Evolutionary conservation across 2,797 vertebrate genomes (phyloP).

Genomic region (Myiothlypis chrysogaster): DNA sequence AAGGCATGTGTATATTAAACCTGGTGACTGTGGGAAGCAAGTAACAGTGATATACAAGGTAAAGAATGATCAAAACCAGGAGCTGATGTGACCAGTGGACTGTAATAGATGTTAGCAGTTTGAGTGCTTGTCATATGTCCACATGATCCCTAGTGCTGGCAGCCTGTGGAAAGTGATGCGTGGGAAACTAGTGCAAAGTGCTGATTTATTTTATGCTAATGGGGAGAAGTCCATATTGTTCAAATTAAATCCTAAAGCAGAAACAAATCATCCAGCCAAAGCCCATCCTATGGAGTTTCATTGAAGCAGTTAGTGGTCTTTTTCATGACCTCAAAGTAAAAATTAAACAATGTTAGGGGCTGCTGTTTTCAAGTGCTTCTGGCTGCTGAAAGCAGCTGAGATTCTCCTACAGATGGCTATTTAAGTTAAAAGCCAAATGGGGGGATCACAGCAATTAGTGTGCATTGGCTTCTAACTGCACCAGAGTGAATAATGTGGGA

Average conservation of each 20-base stretch:
- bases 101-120: not conserved
- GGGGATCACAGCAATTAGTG: constrained; percentile 40
- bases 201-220: constrained; percentile 64
- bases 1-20: not conserved
- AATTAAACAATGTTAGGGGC: constrained; percentile 48
- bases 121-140: constrained; percentile 24
- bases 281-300: constrained; percentile 47
- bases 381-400: constrained; percentile 40
- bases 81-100: constrained; percentile 10
- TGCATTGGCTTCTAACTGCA: constrained; percentile 19
- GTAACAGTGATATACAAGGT: not conserved
- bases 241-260: constrained; percentile 61
- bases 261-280: constrained; percentile 38
- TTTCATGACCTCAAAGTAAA: constrained; percentile 52
- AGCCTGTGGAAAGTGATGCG: constrained; percentile 40
- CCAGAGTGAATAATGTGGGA: constrained; percentile 31
- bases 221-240: constrained; percentile 54
- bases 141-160: not conserved
- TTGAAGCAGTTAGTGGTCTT: constrained; percentile 56
- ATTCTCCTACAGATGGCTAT: constrained; percentile 34
- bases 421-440: constrained; percentile 55
- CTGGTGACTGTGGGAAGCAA: constrained; percentile 10
- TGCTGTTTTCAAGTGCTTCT: constrained; percentile 57
- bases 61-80: constrained; percentile 21
- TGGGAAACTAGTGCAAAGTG: constrained; percentile 48